These are phyloP conservation scores for Channa argus DNA, from an alignment of 2,113 vertebrate genomes.

Conservation along the genomic window DNA sequence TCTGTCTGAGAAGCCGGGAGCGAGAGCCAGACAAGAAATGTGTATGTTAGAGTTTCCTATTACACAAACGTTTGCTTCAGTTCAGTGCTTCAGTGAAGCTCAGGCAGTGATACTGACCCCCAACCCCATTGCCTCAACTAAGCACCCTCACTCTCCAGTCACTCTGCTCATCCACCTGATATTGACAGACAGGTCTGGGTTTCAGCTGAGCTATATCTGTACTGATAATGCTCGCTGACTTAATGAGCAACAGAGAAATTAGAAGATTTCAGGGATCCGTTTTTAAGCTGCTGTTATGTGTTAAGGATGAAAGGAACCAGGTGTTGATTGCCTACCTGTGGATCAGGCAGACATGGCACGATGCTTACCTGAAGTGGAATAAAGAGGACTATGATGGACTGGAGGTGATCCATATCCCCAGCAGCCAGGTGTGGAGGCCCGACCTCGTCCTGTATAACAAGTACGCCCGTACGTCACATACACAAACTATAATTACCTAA, in stretches of 20 bases:
- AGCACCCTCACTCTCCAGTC: not conserved
- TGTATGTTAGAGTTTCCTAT: slow-evolving; percentile 51
- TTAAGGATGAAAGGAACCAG: slow-evolving; percentile 96
- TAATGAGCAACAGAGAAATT: slow-evolving; percentile 38
- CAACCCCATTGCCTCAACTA: slow-evolving; percentile 4
- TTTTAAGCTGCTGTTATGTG: slow-evolving; percentile 3
- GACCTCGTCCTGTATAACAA: slow-evolving; percentile 98
- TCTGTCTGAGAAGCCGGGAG: slow-evolving; percentile 13
- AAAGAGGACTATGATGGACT: slow-evolving; percentile 94
- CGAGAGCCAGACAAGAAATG: slow-evolving; percentile 1
- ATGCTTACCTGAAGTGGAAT: slow-evolving; percentile 93
- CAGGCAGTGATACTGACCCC: slow-evolving; percentile 34
- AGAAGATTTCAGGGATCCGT: slow-evolving; percentile 7
- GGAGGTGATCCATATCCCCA: slow-evolving; percentile 96
- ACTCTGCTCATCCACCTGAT: slow-evolving; percentile 67
- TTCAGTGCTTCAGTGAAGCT: slow-evolving; percentile 42
- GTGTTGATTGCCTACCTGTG: slow-evolving; percentile 95
- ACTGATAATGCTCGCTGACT: slow-evolving; percentile 18
- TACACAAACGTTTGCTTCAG: slow-evolving; percentile 50
- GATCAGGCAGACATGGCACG: slow-evolving; percentile 97
- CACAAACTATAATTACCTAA: not conserved
- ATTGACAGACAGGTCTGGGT: slow-evolving; percentile 70
- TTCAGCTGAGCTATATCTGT: slow-evolving; percentile 55
- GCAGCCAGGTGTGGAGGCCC: slow-evolving; percentile 95
- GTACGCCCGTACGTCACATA: slow-evolving; percentile 81